Evolutionary conservation across 2,888 invertebrate genomes (phyloP).

Genomic region (Biston stratarius): DNA sequence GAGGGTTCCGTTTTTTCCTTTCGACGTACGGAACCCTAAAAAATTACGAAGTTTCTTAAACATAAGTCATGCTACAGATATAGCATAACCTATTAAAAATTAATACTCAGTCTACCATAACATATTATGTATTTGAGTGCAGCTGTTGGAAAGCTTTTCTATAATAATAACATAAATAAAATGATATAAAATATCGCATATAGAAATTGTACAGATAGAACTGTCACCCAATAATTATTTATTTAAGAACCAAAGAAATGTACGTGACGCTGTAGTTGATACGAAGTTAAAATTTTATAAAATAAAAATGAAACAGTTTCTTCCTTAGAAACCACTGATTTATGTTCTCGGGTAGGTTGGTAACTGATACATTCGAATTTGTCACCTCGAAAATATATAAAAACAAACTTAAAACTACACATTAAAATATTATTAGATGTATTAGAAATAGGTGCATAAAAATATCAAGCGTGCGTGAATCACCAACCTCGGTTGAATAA

Average conservation of each 20-base stretch:
- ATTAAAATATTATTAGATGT: slow-evolving; percentile 24
- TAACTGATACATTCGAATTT: slow-evolving; percentile 27
- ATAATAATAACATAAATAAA: no score
- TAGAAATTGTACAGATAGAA: no score
- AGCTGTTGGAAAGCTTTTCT: no score
- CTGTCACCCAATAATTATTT: neutral
- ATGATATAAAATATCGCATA: no score
- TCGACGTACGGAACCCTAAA: no score
- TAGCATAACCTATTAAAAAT: no score
- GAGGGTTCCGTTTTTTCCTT: no score
- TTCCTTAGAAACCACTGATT: slow-evolving; percentile 6
- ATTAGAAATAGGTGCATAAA: slow-evolving; percentile 28
- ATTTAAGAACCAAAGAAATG: neutral
- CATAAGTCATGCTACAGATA: no score
- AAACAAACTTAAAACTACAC: slow-evolving; percentile 25
- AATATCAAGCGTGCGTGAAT: slow-evolving; percentile 29
- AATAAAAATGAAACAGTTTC: slow-evolving; percentile 1
- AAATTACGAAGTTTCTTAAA: no score
- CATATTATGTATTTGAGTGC: no score
- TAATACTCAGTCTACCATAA: no score
- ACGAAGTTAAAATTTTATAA: neutral
- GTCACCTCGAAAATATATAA: slow-evolving; percentile 19
- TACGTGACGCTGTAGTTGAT: neutral
- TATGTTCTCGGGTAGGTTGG: slow-evolving; percentile 13
- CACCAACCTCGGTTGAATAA: slow-evolving; percentile 6